Base-by-base conservation (phyloP, 1,140 invertebrate genomes). In the Pseudomyrmex gracilis region DNA sequence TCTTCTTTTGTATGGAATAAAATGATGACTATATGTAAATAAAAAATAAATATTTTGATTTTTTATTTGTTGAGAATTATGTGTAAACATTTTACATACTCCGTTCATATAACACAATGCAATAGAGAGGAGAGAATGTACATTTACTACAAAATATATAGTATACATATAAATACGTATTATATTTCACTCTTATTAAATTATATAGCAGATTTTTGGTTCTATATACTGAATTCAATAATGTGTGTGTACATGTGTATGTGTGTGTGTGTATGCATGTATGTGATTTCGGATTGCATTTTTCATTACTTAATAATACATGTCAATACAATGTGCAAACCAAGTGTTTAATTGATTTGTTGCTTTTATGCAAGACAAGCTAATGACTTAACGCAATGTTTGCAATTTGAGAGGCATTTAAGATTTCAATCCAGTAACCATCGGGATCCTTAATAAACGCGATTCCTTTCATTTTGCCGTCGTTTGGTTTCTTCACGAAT, bases 391-490 rank as follows among this genome's bases (percentile, higher is more conserved):
- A 64, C n/a, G 85, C 73, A 58, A 92, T 90, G 71, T 89, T 91
- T 53, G 89, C 87, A 77, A 96, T 93, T 13, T 91, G 93, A 66
- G 95, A 93, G 43, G 95, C 93, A 91, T 96, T 98, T 76, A 99
- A 96, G 82, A 99, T 98, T 95, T 99, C 98, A 90, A 99, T 99
- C 98, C 98, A 99, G 93, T 99, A 99, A 57, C 98, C 98, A 95
- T 99, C 98, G 0, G 98, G 98, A 94, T 99, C 98, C 90, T 98
- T 97, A 73, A 99, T 98, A 92, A 99, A 99, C 3, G 98, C 98
- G 66, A 99, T 94, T 2, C 97, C 97, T 93, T 98, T 99, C 98
- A 99, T 99, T 93, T 97, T 98, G 87, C 98, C 98, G 92, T 98
- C 98, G 91, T 97, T 96, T 45, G 98, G 98, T 89, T 96, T 97